Evolutionary conservation across 2,797 vertebrate species (phyloP), one percentile per base, ranked within the genome.

Genomic region (Sebastolobus alascanus): DNA sequence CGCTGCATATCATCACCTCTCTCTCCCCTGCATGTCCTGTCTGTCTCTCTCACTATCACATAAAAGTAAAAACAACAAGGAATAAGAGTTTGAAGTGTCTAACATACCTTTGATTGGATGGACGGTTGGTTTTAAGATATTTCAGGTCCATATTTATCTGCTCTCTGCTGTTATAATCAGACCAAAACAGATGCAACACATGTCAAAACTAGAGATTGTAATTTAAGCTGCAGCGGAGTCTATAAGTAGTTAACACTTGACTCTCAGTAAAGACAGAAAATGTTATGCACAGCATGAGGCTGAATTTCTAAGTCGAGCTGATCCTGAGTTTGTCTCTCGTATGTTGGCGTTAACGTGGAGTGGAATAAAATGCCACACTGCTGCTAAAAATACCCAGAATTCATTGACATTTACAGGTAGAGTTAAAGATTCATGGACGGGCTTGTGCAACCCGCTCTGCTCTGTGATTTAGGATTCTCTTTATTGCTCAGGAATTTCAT

Each of bases 351-450:
- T 50, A 25, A 25, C 16, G 13, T 38, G 40, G 7, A 46, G 27
- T n/a, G 35, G 35, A 73, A 63, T 65, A 50, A 75, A 72, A 72
- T 52, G 27, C 6, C 12, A 18, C 14, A 14, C 22, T 0, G 37
- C 38, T 18, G 65, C 14, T 63, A 56, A 46, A 66, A 74, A 75
- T 52, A 65, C 33, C 56, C 52, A 70, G 75, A 66, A 59, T 60
- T 61, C 68, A 69, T 16, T 85, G 81, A 82, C 66, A 80, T 88
- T 84, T 82, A 40, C 77, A 76, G 73, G 66, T 58, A 6, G 73
- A 81, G 27, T 77, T 46, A 77, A 84, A 83, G 40, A 85, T 80
- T 77, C 35, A 85, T 74, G 38, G 68, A 4, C 4, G 1, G 31
- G 60, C 60, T 35, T 7, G 38, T 22, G 27, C 14, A 46, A 60